Conservation (phyloP, 2,888 invertebrate genomes). For the Kuschelorhynchus macadamiae region DNA sequence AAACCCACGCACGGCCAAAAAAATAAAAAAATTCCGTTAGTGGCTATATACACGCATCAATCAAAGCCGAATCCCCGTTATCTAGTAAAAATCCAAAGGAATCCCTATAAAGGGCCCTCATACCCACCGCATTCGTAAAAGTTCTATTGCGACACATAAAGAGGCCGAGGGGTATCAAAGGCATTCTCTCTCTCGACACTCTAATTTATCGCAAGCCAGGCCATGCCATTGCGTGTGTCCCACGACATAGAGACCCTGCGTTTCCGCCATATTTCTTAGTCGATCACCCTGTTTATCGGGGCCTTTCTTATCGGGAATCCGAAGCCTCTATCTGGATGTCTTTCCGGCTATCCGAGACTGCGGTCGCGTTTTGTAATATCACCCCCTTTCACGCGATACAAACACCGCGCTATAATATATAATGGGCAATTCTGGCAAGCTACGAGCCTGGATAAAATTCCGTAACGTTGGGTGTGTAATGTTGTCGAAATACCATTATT, state of each 20-base stretch:
- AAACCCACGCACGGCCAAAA: no score
- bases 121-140: conserved; percentile 36
- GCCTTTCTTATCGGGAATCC: conserved; percentile 62
- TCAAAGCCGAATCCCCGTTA: conserved; percentile 27
- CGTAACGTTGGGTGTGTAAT: conserved; percentile 46
- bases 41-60: no score
- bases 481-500: no score
- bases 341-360: conserved; percentile 64
- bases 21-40: no score
- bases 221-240: conserved; percentile 64
- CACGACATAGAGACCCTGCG: conserved; percentile 62
- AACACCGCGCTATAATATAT: conserved; percentile 47
- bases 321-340: conserved; percentile 62
- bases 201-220: conserved; percentile 37
- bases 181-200: conserved; percentile 33
- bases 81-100: conserved; percentile 33
- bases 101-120: conserved; percentile 27
- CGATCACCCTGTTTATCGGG: conserved; percentile 63
- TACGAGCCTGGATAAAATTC: conserved; percentile 44
- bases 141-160: conserved; percentile 35
- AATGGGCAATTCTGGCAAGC: conserved; percentile 50
- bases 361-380: conserved; percentile 61
- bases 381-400: conserved; percentile 58
- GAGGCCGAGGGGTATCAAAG: conserved; percentile 26
- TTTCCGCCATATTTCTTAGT: conserved; percentile 66